Evolutionary conservation across 2,888 invertebrate genomes (phyloP).

Genomic region (Campaea margaritaria): DNA sequence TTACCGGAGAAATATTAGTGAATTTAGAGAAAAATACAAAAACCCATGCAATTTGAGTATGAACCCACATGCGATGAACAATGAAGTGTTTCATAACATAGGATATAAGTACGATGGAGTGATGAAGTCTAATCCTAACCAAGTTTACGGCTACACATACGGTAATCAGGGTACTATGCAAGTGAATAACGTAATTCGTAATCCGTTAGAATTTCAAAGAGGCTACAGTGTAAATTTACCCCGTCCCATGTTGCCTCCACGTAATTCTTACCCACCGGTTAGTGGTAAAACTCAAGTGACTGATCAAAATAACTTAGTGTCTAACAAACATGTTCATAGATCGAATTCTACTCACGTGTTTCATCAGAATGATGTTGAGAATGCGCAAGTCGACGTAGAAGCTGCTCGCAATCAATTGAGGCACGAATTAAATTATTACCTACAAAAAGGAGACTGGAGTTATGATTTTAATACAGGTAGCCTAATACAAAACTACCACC

Average conservation of each 20-base stretch:
- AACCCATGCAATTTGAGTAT: constrained; percentile 78
- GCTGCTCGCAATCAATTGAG: constrained; percentile 78
- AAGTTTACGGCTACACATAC: constrained; percentile 82
- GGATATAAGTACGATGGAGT: constrained; percentile 77
- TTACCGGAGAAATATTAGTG: constrained; percentile 86
- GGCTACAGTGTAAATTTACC: constrained; percentile 84
- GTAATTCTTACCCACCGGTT: constrained; percentile 87
- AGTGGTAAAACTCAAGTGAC: constrained; percentile 84
- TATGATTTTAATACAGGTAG: constrained; percentile 81
- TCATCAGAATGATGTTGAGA: constrained; percentile 76
- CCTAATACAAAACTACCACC: constrained; percentile 80
- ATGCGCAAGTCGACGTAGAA: constrained; percentile 74
- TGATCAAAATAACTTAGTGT: constrained; percentile 79
- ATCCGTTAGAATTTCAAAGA: constrained; percentile 85
- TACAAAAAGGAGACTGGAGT: constrained; percentile 83
- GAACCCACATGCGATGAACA: constrained; percentile 67
- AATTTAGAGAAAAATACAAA: constrained; percentile 87
- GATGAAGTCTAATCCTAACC: constrained; percentile 74
- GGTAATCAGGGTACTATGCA: constrained; percentile 84
- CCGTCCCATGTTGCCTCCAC: constrained; percentile 86
- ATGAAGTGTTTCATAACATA: constrained; percentile 79
- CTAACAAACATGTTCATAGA: constrained; percentile 85
- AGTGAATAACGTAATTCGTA: constrained; percentile 81
- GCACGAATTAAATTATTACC: constrained; percentile 79
- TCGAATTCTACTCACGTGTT: constrained; percentile 87